phyloP scores from a whole-genome alignment of 2,113 vertebrate species.

The Narcine bancroftii region DNA sequence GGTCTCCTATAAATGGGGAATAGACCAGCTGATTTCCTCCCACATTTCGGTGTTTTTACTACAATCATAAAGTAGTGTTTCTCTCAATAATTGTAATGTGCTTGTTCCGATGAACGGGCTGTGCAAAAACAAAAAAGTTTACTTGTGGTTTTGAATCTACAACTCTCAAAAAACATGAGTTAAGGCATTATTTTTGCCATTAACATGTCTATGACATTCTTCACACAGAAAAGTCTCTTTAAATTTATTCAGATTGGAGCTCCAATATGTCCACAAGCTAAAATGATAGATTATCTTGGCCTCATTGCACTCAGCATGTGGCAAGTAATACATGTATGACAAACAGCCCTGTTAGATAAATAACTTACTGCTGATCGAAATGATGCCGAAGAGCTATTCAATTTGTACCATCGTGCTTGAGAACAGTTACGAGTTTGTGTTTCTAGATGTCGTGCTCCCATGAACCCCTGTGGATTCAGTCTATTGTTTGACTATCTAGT shows the following conservation, averaged over 20 bases:
- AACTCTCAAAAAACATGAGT: not conserved
- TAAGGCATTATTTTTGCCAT: not conserved
- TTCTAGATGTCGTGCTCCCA: not conserved
- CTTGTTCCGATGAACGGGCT: not conserved
- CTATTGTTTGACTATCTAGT: not conserved
- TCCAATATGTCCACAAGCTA: not conserved
- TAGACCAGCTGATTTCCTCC: too few relatives aligned
- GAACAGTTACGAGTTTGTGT: slow-evolving; percentile 3
- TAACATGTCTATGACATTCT: not conserved
- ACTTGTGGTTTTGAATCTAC: not conserved
- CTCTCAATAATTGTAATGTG: too few relatives aligned
- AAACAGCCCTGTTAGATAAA: slow-evolving; percentile 22
- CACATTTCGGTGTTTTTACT: too few relatives aligned
- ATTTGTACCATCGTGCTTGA: slow-evolving; percentile 33
- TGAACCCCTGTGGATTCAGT: slow-evolving; percentile 26
- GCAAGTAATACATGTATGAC: slow-evolving; percentile 26
- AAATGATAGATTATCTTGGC: slow-evolving; percentile 30
- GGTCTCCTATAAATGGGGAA: too few relatives aligned
- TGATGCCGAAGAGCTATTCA: not conserved
- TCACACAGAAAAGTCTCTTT: not conserved
- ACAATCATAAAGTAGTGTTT: too few relatives aligned
- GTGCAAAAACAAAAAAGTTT: not conserved
- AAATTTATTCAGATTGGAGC: not conserved
- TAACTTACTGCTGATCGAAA: slow-evolving; percentile 12
- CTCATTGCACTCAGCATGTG: slow-evolving; percentile 9